A percentile compares a stretch with the other conserved stretches of the same genome.
phyloP scores from a whole-genome alignment of 2,797 vertebrate genomes.

The Aldrovandia affinis region DNA sequence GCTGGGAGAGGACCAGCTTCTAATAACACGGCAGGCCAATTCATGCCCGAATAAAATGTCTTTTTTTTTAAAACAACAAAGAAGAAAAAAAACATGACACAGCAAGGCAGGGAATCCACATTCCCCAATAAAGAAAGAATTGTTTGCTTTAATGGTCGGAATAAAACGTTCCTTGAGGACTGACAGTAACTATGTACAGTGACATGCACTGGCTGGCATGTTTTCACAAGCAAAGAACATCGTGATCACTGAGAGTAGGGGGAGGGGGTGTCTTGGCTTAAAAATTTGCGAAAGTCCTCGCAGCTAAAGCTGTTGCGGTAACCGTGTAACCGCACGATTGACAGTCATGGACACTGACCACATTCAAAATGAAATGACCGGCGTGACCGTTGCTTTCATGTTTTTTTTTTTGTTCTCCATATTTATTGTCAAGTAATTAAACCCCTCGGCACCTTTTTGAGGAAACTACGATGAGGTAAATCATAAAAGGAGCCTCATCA shows the following conservation, averaged over 20 bases:
- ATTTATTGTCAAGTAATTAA: too few species aligned
- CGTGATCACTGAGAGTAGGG: background rate
- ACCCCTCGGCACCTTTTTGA: too few species aligned
- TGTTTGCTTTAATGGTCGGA: background rate
- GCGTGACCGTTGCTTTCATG: too few species aligned
- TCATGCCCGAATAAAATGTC: slow-evolving; percentile 5
- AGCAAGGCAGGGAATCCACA: background rate
- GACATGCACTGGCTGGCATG: background rate
- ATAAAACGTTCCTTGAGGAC: background rate
- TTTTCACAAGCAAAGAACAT: slow-evolving; percentile 4
- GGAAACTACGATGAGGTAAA: too few species aligned
- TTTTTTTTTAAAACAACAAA: background rate
- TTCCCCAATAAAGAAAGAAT: background rate
- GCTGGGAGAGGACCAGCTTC: background rate
- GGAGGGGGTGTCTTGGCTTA: background rate
- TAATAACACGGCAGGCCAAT: background rate
- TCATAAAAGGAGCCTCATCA: too few species aligned
- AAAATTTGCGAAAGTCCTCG: too few species aligned
- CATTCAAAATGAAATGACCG: too few species aligned
- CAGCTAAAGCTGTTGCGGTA: too few species aligned
- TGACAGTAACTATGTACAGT: background rate
- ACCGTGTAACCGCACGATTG: too few species aligned
- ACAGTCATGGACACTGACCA: too few species aligned
- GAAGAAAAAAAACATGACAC: background rate
- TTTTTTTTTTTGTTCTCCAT: too few species aligned